phyloP scores from a whole-genome alignment of 2,888 invertebrate species.

The Hyles lineata region DNA sequence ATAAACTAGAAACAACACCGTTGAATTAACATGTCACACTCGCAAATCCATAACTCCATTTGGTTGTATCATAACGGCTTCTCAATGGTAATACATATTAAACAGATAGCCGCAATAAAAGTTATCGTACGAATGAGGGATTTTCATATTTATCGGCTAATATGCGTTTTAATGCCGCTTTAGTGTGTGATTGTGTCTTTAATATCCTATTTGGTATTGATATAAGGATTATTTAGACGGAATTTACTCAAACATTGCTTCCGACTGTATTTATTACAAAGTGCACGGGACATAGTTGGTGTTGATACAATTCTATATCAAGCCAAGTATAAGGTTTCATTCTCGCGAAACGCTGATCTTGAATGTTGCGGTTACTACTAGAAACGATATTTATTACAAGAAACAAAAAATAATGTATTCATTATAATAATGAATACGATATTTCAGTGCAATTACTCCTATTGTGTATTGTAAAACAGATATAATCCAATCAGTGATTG shows the following conservation, averaged over 20 bases:
- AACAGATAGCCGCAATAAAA: neutral
- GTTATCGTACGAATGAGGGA: neutral
- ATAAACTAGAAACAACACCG: slow-evolving; percentile 25
- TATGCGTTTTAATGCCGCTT: too few relatives aligned
- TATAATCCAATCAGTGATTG: neutral
- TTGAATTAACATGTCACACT: slow-evolving; percentile 18
- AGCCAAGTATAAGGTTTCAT: neutral
- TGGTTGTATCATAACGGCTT: neutral
- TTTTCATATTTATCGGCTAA: neutral
- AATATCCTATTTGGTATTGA: neutral
- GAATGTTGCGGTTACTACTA: neutral
- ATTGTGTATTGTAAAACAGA: neutral
- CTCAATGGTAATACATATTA: neutral
- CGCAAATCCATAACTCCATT: neutral
- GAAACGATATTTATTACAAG: neutral
- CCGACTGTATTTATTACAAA: neutral
- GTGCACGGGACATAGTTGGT: neutral
- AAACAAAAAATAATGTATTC: neutral
- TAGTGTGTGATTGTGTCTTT: neutral
- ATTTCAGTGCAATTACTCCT: neutral
- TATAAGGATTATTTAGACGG: neutral
- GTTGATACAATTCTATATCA: neutral
- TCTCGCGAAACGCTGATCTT: neutral
- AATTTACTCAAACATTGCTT: too few relatives aligned
- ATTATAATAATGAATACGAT: neutral